Evolutionary conservation across 2,797 vertebrate species (phyloP).

Genomic region (Phyllotis vaccarum): DNA sequence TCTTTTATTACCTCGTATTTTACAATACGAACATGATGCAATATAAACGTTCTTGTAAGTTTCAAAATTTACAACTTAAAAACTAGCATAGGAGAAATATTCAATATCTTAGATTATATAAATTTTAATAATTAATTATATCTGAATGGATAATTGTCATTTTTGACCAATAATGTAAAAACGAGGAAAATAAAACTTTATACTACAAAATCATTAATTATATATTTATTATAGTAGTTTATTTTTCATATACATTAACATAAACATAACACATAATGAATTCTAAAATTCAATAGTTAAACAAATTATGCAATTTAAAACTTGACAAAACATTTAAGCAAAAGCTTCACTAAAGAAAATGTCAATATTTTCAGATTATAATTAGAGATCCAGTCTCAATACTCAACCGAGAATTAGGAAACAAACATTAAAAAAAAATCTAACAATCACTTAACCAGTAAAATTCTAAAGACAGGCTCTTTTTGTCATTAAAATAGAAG

Average conservation of each 20-base stretch:
- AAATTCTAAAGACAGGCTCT: background rate
- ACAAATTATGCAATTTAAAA: background rate
- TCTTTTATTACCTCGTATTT: background rate
- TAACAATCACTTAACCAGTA: background rate
- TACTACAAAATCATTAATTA: background rate
- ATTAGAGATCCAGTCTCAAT: background rate
- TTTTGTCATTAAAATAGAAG: background rate
- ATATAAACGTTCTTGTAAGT: background rate
- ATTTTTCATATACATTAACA: background rate
- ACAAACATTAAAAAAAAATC: background rate
- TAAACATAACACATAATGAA: no score
- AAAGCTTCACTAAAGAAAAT: background rate
- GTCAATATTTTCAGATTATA: background rate
- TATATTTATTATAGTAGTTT: background rate
- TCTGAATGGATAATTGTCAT: background rate
- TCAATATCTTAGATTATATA: background rate
- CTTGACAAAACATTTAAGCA: background rate
- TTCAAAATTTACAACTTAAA: background rate
- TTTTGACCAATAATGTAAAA: background rate
- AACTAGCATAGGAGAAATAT: background rate
- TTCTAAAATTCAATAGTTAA: background rate
- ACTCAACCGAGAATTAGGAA: background rate
- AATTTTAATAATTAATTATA: background rate
- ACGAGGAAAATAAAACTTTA: background rate
- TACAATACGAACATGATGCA: background rate